Evolutionary conservation across 2,797 vertebrate species (phyloP).

Genomic region (Tokudaia muenninki): DNA sequence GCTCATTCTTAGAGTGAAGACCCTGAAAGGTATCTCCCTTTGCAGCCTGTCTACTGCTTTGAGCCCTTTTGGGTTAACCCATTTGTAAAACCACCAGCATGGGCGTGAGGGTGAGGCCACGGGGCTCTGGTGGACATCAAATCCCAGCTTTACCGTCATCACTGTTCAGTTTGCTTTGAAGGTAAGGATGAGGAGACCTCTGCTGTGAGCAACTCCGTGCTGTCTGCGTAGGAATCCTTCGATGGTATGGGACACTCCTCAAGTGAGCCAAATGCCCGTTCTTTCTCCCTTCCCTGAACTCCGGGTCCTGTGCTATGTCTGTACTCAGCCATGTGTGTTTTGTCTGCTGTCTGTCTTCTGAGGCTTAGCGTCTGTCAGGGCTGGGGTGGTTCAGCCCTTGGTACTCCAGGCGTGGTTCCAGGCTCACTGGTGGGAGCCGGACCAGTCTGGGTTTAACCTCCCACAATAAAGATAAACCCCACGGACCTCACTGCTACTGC

Average conservation of each 20-base stretch:
- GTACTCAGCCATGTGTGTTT: conserved; percentile 49
- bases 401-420: conserved; percentile 63
- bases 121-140: not conserved
- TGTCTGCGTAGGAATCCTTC: not conserved
- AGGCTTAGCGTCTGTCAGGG: conserved; percentile 83
- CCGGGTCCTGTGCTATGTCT: not conserved
- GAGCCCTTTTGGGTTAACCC: conserved; percentile 16
- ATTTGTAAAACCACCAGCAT: conserved; percentile 71
- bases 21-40: not conserved
- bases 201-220: not conserved
- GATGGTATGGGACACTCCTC: not conserved
- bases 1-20: not conserved
- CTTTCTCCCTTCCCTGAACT: not conserved
- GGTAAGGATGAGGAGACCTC: not conserved
- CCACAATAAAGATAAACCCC: conserved; percentile 76
- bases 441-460: conserved; percentile 67
- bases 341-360: conserved; percentile 74
- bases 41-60: not conserved
- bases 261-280: not conserved
- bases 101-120: not conserved
- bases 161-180: not conserved
- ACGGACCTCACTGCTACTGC: conserved; percentile 78
- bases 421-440: conserved; percentile 72
- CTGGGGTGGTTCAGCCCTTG: conserved; percentile 67
- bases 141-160: not conserved